phyloP scores from a whole-genome alignment of 2,113 vertebrate species.

The Odobenus rosmarus region DNA sequence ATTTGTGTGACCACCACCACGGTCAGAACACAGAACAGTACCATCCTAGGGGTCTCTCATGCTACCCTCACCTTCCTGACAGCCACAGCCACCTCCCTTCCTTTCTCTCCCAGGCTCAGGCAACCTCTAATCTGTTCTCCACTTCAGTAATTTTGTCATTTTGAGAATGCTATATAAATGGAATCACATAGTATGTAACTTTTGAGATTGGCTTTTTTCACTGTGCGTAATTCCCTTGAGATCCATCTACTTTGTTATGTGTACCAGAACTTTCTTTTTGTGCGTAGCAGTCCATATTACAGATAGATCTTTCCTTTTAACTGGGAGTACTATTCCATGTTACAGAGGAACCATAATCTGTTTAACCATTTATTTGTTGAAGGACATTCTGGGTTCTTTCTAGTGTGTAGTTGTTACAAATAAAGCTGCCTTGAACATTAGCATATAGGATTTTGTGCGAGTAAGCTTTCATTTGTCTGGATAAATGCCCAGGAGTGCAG shows the following conservation, averaged over 20 bases:
- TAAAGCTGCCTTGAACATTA: slow-evolving; percentile 40
- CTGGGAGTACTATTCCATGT: background rate
- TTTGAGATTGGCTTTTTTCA: slow-evolving; percentile 36
- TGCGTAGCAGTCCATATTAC: background rate
- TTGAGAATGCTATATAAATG: background rate
- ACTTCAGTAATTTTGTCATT: background rate
- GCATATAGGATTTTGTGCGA: slow-evolving; percentile 27
- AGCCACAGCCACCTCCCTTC: background rate
- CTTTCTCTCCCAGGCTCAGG: background rate
- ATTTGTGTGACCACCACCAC: background rate
- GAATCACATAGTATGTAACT: background rate
- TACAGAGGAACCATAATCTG: background rate
- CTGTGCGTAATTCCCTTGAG: background rate
- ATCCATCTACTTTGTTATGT: background rate
- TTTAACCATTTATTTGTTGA: background rate
- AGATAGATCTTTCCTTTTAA: background rate
- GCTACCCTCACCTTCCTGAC: background rate
- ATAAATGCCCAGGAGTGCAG: background rate
- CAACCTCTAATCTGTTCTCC: background rate
- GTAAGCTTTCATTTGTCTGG: slow-evolving; percentile 45
- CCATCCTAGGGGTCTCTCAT: background rate
- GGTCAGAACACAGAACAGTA: background rate
- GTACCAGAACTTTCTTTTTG: background rate
- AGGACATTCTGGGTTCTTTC: slow-evolving; percentile 6
- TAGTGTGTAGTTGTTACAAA: background rate